Evolutionary conservation across 2,113 vertebrate genomes (phyloP).

Genomic region (Hystrix cristata): DNA sequence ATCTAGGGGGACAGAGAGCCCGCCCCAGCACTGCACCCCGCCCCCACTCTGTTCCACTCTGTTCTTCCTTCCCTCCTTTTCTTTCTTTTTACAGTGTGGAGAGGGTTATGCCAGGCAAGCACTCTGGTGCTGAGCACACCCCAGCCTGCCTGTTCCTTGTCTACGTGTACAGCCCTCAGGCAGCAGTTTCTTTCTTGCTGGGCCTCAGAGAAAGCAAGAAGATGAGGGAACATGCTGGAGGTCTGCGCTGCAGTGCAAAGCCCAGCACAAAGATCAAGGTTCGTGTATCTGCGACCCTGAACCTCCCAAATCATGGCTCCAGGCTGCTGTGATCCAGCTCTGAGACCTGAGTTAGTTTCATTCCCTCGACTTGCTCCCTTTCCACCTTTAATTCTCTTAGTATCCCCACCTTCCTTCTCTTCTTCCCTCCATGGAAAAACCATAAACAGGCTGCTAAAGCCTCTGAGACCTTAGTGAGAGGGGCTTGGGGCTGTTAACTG

Average conservation of each 20-base stretch:
- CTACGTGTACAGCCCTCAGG: background rate
- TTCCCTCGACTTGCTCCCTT: background rate
- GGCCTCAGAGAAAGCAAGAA: background rate
- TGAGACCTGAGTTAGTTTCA: background rate
- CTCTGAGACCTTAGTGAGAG: background rate
- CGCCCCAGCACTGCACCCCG: no score
- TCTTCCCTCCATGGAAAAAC: background rate
- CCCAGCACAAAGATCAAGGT: background rate
- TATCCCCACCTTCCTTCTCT: background rate
- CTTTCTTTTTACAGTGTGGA: background rate
- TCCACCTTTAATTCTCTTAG: background rate
- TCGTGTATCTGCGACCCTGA: no score
- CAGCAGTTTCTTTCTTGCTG: background rate
- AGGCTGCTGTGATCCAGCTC: background rate
- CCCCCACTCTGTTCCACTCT: no score
- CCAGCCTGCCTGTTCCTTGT: fast-evolving
- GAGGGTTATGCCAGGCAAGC: background rate
- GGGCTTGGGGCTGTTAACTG: background rate
- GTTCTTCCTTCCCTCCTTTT: background rate
- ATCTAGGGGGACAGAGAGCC: background rate
- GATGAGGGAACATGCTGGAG: background rate
- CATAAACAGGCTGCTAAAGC: background rate
- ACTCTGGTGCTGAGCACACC: background rate
- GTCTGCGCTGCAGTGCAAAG: background rate
- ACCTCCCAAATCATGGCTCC: background rate